A percentile compares a stretch with the other conserved stretches of the same genome.
Conservation (phyloP, 2,113 vertebrate species). For the Istiophorus platypterus region DNA sequence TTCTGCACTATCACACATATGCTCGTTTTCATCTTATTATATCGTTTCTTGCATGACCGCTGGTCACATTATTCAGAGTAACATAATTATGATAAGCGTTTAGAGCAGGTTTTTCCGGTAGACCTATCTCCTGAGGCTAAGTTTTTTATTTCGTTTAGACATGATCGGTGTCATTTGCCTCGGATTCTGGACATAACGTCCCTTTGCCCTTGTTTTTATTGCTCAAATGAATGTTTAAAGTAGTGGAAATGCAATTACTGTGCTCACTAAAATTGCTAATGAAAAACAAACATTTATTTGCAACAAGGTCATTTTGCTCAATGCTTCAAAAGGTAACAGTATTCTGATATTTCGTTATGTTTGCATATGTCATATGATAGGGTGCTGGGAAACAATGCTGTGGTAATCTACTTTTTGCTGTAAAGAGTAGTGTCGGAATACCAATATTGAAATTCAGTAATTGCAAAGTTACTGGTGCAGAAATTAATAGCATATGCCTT, state of each 20-base stretch:
- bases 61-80: neutral
- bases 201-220: conserved; percentile 30
- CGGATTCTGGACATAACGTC: conserved; percentile 24
- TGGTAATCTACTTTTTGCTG: neutral
- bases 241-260: conserved; percentile 34
- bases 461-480: neutral
- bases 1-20: neutral
- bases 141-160: conserved; percentile 40
- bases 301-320: conserved; percentile 14
- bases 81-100: conserved; percentile 36
- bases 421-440: neutral
- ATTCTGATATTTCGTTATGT: neutral
- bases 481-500: neutral
- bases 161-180: conserved; percentile 25
- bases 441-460: too few species aligned
- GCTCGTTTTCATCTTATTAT: conserved; percentile 36
- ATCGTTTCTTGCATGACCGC: conserved; percentile 36
- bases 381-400: too few species aligned
- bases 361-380: neutral
- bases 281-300: conserved; percentile 20
- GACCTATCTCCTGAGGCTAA: conserved; percentile 40
- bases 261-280: conserved; percentile 2
- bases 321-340: neutral
- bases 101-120: conserved; percentile 40
- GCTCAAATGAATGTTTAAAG: conserved; percentile 41